phyloP scores from a whole-genome alignment of 2,797 vertebrate genomes.

The Balearica regulorum region DNA sequence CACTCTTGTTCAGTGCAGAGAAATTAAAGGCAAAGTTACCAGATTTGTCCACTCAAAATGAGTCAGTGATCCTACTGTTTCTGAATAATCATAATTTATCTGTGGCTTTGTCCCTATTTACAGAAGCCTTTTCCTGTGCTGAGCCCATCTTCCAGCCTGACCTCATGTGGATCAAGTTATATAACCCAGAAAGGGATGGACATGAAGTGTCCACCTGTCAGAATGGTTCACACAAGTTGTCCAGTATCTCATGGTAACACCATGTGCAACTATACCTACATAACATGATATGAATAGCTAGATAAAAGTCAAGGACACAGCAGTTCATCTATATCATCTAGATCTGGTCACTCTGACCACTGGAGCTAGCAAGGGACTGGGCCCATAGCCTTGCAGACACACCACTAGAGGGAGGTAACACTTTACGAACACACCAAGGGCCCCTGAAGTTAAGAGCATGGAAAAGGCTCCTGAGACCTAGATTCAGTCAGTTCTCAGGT shows the following conservation, averaged over 20 bases:
- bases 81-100: background rate
- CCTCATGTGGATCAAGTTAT: rapidly evolving
- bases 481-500: background rate
- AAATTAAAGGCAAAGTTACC: background rate
- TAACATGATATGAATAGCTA: background rate
- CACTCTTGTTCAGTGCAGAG: background rate
- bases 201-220: background rate
- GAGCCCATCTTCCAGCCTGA: background rate
- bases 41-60: background rate
- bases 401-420: conserved; percentile 51
- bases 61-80: background rate
- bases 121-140: background rate
- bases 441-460: background rate
- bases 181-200: background rate
- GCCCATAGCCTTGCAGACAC: background rate
- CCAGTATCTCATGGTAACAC: background rate
- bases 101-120: background rate
- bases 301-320: background rate
- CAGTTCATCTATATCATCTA: background rate
- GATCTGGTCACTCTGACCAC: background rate
- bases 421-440: background rate
- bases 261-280: background rate
- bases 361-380: background rate
- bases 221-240: background rate
- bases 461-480: background rate